These are phyloP conservation scores for Calephelis virginiensis DNA, from an alignment of 1,140 invertebrate genomes.

Conservation along the genomic window DNA sequence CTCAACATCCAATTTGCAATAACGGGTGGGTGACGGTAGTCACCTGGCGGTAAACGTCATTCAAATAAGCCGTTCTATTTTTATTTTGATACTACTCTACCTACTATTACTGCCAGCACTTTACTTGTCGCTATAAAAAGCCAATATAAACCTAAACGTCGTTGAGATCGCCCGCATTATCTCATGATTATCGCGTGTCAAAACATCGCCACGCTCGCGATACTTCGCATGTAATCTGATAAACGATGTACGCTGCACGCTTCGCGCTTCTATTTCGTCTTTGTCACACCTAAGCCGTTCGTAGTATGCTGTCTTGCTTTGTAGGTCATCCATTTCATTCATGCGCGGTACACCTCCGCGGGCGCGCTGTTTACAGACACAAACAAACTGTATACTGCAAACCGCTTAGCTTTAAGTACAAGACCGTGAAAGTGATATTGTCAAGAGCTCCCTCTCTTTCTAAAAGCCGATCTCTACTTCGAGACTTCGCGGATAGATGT, in stretches of 20 bases:
- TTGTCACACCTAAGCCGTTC: slow-evolving; percentile 34
- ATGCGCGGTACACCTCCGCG: slow-evolving; percentile 75
- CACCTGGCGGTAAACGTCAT: slow-evolving; percentile 59
- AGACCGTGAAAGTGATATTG: slow-evolving; percentile 77
- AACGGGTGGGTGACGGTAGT: slow-evolving; percentile 41
- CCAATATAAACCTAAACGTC: slow-evolving; percentile 76
- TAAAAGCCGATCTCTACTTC: slow-evolving; percentile 55
- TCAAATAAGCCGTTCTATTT: slow-evolving; percentile 46
- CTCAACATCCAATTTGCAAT: slow-evolving; percentile 40
- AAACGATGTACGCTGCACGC: slow-evolving; percentile 76
- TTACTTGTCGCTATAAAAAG: slow-evolving; percentile 64
- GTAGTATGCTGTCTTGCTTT: slow-evolving; percentile 47
- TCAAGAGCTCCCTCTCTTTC: slow-evolving; percentile 69
- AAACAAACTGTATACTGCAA: slow-evolving; percentile 78
- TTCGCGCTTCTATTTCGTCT: slow-evolving; percentile 60
- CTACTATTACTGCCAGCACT: slow-evolving; percentile 53
- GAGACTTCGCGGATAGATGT: slow-evolving; percentile 57
- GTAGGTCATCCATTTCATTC: slow-evolving; percentile 76
- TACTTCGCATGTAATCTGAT: slow-evolving; percentile 79
- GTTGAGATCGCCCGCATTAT: slow-evolving; percentile 75
- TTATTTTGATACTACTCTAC: slow-evolving; percentile 56
- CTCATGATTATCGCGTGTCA: slow-evolving; percentile 79
- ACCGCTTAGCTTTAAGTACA: slow-evolving; percentile 78
- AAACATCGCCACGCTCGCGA: slow-evolving; percentile 78
- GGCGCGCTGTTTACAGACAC: slow-evolving; percentile 78